phyloP scores from a whole-genome alignment of 2,888 invertebrate genomes.

The Tuberolachnus salignus region DNA sequence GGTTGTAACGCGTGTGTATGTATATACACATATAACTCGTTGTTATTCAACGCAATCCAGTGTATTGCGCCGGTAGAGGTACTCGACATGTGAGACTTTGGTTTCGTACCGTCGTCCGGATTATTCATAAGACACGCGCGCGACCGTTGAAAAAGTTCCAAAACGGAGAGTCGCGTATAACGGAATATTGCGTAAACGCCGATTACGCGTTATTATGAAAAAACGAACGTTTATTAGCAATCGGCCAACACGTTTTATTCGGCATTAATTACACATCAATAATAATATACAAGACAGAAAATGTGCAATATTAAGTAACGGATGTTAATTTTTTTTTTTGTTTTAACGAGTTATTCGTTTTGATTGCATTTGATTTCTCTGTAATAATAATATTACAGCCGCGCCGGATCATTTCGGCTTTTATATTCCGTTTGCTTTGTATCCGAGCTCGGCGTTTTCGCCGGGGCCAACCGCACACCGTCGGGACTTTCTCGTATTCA shows the following conservation, averaged over 20 bases:
- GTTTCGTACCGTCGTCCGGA: neutral
- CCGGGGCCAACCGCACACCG: neutral
- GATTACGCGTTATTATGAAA: neutral
- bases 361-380: conserved; percentile 1
- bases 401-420: neutral
- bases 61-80: neutral
- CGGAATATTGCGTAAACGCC: neutral
- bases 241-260: too few relatives aligned
- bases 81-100: neutral
- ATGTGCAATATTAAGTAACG: too few relatives aligned
- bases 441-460: too few relatives aligned
- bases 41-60: conserved; percentile 27
- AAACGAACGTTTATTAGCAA: too few relatives aligned
- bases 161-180: conserved; percentile 1
- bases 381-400: neutral
- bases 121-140: conserved; percentile 36
- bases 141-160: conserved; percentile 38
- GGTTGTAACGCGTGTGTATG: too few relatives aligned
- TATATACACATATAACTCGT: too few relatives aligned
- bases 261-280: too few relatives aligned
- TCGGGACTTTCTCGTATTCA: neutral
- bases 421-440: too few relatives aligned
- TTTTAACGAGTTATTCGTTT: too few relatives aligned
- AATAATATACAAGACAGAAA: too few relatives aligned
- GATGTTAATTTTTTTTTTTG: too few relatives aligned